Evolutionary conservation across 2,113 vertebrate species (phyloP).

Genomic region (Rhinoptilus africanus): DNA sequence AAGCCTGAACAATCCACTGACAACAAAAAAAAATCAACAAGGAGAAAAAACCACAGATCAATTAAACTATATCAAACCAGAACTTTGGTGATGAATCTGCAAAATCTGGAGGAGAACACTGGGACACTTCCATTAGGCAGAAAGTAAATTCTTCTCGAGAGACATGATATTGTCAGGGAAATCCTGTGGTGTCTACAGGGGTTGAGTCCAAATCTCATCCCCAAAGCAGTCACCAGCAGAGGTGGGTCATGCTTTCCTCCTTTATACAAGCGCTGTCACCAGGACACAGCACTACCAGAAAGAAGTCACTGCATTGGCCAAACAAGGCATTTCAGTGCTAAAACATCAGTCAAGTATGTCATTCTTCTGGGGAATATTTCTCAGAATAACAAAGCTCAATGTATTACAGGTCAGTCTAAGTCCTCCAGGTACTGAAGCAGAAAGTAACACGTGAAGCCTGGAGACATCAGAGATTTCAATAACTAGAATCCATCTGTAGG

Average conservation of each 20-base stretch:
- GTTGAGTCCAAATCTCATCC: neutral
- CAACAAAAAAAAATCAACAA: neutral
- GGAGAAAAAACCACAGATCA: neutral
- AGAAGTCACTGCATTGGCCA: neutral
- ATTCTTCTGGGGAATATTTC: neutral
- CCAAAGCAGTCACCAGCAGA: neutral
- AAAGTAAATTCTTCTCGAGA: neutral
- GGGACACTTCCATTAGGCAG: neutral
- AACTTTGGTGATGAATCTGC: neutral
- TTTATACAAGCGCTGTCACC: neutral
- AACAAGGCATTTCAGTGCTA: neutral
- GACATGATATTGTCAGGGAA: neutral
- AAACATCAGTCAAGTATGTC: neutral
- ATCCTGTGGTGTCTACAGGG: neutral
- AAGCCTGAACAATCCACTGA: neutral
- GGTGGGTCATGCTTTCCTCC: neutral
- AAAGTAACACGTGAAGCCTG: neutral
- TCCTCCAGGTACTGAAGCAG: neutral
- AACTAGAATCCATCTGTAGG: neutral
- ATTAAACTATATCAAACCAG: neutral
- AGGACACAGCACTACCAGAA: neutral
- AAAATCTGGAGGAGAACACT: neutral
- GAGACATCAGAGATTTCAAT: neutral
- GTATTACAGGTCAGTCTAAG: neutral
- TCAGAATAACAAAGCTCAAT: neutral